Base-by-base conservation (phyloP, 2,888 invertebrate species). In the Limnephilus marmoratus region DNA sequence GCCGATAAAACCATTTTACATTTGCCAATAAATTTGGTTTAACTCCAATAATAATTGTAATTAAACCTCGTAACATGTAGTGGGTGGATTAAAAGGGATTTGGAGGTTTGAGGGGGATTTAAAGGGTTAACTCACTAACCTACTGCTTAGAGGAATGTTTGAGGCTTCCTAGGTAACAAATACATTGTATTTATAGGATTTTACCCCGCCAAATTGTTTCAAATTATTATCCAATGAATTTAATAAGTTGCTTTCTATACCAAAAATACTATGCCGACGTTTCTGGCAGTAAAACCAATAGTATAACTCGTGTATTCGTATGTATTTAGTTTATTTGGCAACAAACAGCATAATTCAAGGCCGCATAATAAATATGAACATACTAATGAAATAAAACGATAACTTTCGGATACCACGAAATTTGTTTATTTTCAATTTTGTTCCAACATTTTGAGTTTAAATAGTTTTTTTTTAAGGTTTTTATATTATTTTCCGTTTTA, bases 1-100 rank as follows among this genome's bases (percentile, higher is more conserved):
- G 4, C 41, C 24, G 41, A 85, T 85, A 34, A 85, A 85, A 68
- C 53, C 85, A 41, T 34, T 34, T 85, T 85, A 85, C 41, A 37
- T 24, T 85, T 18, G 41, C 85, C 85, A 41, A 37, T 37, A 85
- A 85, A 24, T 4, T 85, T 12, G 82, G 13, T 82, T 82, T 7
- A 82, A 82, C 31, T 82, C 31, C 53, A 68, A 68, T 68, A 68
- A 68, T 68, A 68, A 68, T 68, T 68, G 53, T 68, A 68, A 82
- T 82, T 82, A 82, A 82, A 82, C 34, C 34, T 29, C 34, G 82
- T 82, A 82, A 82, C 82, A 82, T 82, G 31, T 68, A 68, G 53
- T 68, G 53, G 53, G 53, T 68, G 24, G 53, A 68, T 68, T 68
- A 68, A 68, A 68, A 68, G 53, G 53, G 53, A 68, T 68, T 68